A percentile compares a stretch with the other conserved stretches of the same genome.
phyloP scores from a whole-genome alignment of 1,140 invertebrate species.

The Zaprionus inermis region DNA sequence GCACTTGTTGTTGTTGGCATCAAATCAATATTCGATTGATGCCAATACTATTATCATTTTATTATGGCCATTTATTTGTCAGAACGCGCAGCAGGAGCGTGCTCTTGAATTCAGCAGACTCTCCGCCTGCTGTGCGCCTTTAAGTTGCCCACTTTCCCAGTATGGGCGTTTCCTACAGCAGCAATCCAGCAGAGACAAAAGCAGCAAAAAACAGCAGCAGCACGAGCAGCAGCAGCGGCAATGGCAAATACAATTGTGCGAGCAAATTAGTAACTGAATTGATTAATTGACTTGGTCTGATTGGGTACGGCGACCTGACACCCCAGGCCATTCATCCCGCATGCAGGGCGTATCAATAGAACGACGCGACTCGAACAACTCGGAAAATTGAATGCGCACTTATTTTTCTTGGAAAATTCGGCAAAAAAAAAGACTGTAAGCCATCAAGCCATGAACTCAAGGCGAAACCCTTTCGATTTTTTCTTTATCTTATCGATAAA shows the following conservation, averaged over 20 bases:
- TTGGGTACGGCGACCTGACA: constrained; percentile 30
- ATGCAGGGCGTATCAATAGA: constrained; percentile 3
- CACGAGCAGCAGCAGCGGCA: not conserved
- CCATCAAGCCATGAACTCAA: constrained; percentile 21
- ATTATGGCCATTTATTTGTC: constrained; percentile 80
- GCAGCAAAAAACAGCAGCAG: constrained; percentile 1
- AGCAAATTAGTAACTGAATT: constrained; percentile 59
- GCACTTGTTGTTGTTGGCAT: constrained; percentile 51
- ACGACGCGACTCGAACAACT: not conserved
- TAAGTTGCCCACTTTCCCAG: not conserved
- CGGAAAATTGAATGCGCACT: not conserved
- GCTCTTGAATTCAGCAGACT: constrained; percentile 41
- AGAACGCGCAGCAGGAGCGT: constrained; percentile 29
- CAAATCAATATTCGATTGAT: constrained; percentile 83
- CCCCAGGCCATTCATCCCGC: constrained; percentile 11
- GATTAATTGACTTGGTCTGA: constrained; percentile 69
- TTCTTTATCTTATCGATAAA: constrained; percentile 65
- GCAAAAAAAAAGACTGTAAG: constrained; percentile 1
- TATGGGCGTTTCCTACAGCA: too few species aligned
- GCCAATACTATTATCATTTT: constrained; percentile 81
- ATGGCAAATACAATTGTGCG: constrained; percentile 39
- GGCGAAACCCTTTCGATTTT: constrained; percentile 50
- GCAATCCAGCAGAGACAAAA: constrained; percentile 1
- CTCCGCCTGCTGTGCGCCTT: constrained; percentile 32
- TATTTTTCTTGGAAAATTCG: not conserved